Evolutionary conservation across 2,888 invertebrate species (phyloP), one percentile per base, ranked within the genome.

Genomic region (Drosophila prolongata): DNA sequence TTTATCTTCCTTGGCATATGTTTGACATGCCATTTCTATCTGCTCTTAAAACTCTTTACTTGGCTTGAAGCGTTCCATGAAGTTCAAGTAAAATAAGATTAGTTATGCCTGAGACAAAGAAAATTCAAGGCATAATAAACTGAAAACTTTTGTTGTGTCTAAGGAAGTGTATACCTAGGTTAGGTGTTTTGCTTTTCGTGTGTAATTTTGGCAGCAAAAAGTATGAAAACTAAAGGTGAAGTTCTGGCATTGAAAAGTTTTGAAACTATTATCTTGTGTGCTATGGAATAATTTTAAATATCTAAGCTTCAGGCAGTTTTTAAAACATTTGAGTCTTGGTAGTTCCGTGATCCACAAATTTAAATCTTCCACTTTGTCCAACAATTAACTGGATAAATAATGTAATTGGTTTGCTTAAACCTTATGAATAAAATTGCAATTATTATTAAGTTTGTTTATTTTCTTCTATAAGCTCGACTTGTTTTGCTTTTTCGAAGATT

Each of bases 1-100:
- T 55, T 54, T 67, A 44, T 67, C 65, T 46, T 13, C 27, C 56
- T 66, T 47, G 68, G 68, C 56, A 68, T 66, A 68, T 66, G 65
- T 68, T 55, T 40, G 65, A 34, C 68, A 47, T 47, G 69, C 69
- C 40, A 55, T 40, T 56, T 68, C 56, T 55, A 65, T 56, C 40
- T 56, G 11, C 34, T 27, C 16, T n/a, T n/a, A 40, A 30, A 68
- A 38, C 56, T 68, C 11, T 27, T 13, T 5, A 14, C 14, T 62
- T 8, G 9, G 42, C 44, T 47, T 47, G 1, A 34, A 35, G 47
- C 40, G 14, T 19, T 24, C 6, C 8, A 10, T 1, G 10, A 37
- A 50, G 65, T 19, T 16, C 27, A 50, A 8, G 44, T 34, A 38
- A 52, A 62, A 46, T 34, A 14, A 6, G 34, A 47, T 34, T 47